Evolutionary conservation across 2,888 invertebrate species (phyloP), one percentile per base, ranked within the genome.

Genomic region (Mythimna ferrago): DNA sequence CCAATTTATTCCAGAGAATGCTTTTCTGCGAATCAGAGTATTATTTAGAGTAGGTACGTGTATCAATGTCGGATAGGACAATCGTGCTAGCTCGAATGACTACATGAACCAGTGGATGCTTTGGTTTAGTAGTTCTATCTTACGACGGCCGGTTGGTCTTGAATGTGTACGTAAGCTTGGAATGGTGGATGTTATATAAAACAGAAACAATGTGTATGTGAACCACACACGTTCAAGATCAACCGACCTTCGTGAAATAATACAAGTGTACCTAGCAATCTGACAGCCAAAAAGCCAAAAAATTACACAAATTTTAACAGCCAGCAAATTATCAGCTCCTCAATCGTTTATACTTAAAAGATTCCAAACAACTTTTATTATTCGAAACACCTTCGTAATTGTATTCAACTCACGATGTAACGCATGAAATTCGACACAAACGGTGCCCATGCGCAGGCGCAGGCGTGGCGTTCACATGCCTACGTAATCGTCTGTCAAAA

Each of bases 401-500:
- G 66, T 81, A 87, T 87, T 87, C 88, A 82, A 75, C 74, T 69
- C 82, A 86, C 85, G 86, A 64, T 58, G 64, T 62, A 70, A 67
- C 65, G 69, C 75, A 75, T 68, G 71, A 73, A 73, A 73, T 81
- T 74, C 58, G 63, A 73, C 73, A 66, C 65, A 61, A 73, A 75
- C 57, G 64, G 41, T 76, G 74, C 61, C 66, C 73, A 70, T 77
- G 71, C 72, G 69, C 74, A 21, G 73, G 82, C 82, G 66, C 77
- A 51, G 73, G 82, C 82, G 73, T 32, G 67, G 67, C 66, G 71
- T 73, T 81, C 78, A 65, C 80, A 80, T 78, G 81, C 87, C 87
- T 85, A 85, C 87, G 73, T 82, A 83, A 81, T 84, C 78, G 83
- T 89, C 83, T 86, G 89, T 91, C 90, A 89, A 88, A 91, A 85